phyloP scores from a whole-genome alignment of 2,113 vertebrate species.

The Aspiorhynchus laticeps region DNA sequence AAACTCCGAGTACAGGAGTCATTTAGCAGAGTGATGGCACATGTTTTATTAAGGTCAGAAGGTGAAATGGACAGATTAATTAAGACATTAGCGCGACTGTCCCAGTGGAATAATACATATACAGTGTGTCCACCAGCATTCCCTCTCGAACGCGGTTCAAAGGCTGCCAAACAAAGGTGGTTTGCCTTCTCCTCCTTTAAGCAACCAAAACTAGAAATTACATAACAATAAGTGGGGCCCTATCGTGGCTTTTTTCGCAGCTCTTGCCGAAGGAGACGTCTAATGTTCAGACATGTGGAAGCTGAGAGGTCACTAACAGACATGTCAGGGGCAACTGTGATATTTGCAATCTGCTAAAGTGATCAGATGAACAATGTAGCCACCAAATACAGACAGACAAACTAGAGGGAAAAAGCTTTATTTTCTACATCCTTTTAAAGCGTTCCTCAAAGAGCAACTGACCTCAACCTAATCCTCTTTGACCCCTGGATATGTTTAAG shows the following conservation, averaged over 20 bases:
- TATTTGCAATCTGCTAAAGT: conserved; percentile 57
- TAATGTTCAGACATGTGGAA: conserved; percentile 51
- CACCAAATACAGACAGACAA: conserved; percentile 50
- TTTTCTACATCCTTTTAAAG: conserved; percentile 49
- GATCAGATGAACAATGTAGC: conserved; percentile 55
- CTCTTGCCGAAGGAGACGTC: conserved; percentile 27
- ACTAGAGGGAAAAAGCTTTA: conserved; percentile 43
- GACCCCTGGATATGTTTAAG: conserved; percentile 49
- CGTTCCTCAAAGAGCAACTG: conserved; percentile 46
- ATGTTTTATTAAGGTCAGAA: conserved; percentile 37
- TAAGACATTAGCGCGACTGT: conserved; percentile 21
- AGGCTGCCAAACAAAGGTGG: not conserved
- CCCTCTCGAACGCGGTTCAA: not conserved
- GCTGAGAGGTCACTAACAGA: conserved; percentile 57
- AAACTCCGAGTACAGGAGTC: conserved; percentile 31
- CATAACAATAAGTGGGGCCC: conserved; percentile 36
- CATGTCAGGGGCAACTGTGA: conserved; percentile 47
- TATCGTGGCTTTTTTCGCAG: conserved; percentile 38
- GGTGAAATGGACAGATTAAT: conserved; percentile 28
- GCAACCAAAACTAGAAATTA: conserved; percentile 42
- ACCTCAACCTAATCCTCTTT: conserved; percentile 57
- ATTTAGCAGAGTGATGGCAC: conserved; percentile 16
- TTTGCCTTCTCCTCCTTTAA: conserved; percentile 27
- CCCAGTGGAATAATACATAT: conserved; percentile 30
- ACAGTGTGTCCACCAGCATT: conserved; percentile 1